phyloP scores from a whole-genome alignment of 2,797 vertebrate genomes.

The Chelon labrosus region DNA sequence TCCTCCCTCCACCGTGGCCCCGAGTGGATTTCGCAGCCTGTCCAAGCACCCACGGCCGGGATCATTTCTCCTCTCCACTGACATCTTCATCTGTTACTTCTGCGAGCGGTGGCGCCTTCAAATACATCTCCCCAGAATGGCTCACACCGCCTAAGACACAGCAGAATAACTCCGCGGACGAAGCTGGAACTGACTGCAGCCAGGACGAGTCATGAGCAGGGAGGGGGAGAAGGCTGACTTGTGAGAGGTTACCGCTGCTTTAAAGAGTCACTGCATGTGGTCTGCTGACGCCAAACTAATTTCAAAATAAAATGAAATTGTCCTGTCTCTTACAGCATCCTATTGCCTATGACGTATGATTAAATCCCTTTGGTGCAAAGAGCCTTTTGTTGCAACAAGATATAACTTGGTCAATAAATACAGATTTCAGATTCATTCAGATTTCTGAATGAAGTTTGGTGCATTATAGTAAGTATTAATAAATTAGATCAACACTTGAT shows the following conservation, averaged over 20 bases:
- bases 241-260: not conserved
- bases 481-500: not conserved
- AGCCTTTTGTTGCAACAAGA: not conserved
- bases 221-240: constrained; percentile 1
- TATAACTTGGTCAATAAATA: not conserved
- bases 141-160: constrained; percentile 78
- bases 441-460: constrained; percentile 6
- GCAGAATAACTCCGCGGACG: constrained; percentile 76
- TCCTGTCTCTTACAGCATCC: not conserved
- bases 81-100: constrained; percentile 50
- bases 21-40: constrained; percentile 86
- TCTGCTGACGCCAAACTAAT: not conserved
- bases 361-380: not conserved
- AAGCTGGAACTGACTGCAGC: constrained; percentile 1
- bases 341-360: not conserved
- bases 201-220: constrained; percentile 4
- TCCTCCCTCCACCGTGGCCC: constrained; percentile 76
- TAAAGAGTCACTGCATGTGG: constrained; percentile 26
- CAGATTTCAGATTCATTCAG: not conserved
- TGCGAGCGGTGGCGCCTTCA: constrained; percentile 43
- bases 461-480: not conserved
- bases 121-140: constrained; percentile 73
- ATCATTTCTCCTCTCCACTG: constrained; percentile 78
- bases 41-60: constrained; percentile 80
- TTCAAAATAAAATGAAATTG: not conserved